Conservation (phyloP, 2,113 vertebrate genomes). For the Clarias macrocephalus region DNA sequence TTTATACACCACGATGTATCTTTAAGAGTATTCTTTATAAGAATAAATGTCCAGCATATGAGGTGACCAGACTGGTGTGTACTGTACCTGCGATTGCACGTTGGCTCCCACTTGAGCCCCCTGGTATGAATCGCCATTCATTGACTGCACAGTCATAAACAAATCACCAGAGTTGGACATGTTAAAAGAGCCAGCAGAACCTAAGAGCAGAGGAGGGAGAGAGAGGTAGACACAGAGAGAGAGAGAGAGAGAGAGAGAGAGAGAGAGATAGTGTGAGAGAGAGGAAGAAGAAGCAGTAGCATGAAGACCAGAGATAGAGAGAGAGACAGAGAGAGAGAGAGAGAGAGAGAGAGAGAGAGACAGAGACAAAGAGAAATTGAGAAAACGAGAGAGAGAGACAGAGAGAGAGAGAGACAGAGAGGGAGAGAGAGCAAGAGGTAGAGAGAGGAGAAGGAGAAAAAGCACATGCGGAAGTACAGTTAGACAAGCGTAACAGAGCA, state of each 20-base stretch:
- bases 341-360: slow-evolving; percentile 48
- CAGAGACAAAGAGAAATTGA: not conserved
- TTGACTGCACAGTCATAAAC: slow-evolving; percentile 99
- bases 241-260: slow-evolving; percentile 71
- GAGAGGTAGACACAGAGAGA: slow-evolving; percentile 60
- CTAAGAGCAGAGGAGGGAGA: slow-evolving; percentile 97
- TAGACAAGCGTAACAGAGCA: slow-evolving; percentile 47
- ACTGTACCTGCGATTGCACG: slow-evolving; percentile 99
- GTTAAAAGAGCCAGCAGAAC: slow-evolving; percentile 99
- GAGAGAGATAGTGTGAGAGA: not conserved
- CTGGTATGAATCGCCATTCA: slow-evolving; percentile 99
- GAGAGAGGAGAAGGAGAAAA: slow-evolving; percentile 13
- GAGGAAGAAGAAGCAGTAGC: not conserved
- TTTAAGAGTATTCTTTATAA: not conserved
- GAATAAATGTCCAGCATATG: slow-evolving; percentile 3
- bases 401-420: slow-evolving; percentile 66
- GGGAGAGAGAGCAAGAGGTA: slow-evolving; percentile 19
- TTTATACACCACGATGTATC: slow-evolving; percentile 14
- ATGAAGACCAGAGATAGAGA: slow-evolving; percentile 36
- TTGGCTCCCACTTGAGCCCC: slow-evolving; percentile 99
- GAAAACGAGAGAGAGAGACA: slow-evolving; percentile 72
- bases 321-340: slow-evolving; percentile 12
- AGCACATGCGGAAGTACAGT: slow-evolving; percentile 42
- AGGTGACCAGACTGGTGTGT: slow-evolving; percentile 47
- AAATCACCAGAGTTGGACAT: slow-evolving; percentile 99